Conservation (phyloP, 2,888 invertebrate genomes). For the Tetragonisca angustula region DNA sequence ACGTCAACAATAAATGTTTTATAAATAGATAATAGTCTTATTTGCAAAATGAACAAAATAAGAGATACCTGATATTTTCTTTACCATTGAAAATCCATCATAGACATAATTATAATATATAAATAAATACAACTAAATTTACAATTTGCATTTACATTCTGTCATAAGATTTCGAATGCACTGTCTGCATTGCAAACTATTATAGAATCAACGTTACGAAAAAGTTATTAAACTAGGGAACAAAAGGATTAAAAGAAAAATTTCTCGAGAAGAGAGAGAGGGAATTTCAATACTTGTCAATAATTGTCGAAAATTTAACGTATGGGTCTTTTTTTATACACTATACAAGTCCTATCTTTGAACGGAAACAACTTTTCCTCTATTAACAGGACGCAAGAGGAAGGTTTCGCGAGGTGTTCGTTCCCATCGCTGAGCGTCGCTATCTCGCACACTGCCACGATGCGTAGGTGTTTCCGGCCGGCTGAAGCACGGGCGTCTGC, state of each 20-base stretch:
- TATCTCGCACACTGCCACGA: slow-evolving; percentile 66
- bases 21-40: neutral
- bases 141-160: neutral
- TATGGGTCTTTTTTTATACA: neutral
- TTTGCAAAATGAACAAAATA: neutral
- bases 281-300: no score
- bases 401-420: slow-evolving; percentile 48
- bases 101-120: neutral
- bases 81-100: neutral
- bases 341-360: neutral
- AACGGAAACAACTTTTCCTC: neutral
- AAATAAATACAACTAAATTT: no score
- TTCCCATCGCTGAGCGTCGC: slow-evolving; percentile 59
- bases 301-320: neutral
- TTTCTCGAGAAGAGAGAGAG: no score
- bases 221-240: no score
- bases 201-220: neutral
- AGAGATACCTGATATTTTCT: neutral
- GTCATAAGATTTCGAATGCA: neutral
- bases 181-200: neutral
- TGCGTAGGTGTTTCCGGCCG: slow-evolving; percentile 80
- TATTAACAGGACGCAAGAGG: neutral
- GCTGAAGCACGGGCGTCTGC: slow-evolving; percentile 70
- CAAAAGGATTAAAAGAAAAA: no score
- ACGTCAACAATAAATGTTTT: neutral